A percentile compares a stretch with the other conserved stretches of the same genome.
Evolutionary conservation across 2,797 vertebrate genomes (phyloP).

Genomic region (Natrix natrix): DNA sequence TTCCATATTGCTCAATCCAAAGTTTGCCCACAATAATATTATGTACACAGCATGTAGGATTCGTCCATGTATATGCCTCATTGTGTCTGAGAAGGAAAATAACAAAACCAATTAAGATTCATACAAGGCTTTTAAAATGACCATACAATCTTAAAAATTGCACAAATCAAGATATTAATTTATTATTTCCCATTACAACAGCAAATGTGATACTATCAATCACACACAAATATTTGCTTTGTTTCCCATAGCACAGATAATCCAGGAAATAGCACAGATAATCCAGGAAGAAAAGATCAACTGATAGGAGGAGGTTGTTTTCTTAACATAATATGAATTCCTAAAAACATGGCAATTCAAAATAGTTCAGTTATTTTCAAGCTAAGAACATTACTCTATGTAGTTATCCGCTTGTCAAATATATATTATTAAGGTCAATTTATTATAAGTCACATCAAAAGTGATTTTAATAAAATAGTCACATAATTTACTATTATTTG

Average conservation of each 20-base stretch:
- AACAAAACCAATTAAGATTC: not conserved
- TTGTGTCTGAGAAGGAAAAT: conserved; percentile 76
- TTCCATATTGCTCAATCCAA: conserved; percentile 99
- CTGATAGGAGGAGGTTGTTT: conserved; percentile 1
- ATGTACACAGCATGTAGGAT: conserved; percentile 96
- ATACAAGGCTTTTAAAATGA: not conserved
- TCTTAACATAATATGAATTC: not conserved
- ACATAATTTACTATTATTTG: not conserved
- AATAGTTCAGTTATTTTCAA: not conserved
- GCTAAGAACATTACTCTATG: not conserved
- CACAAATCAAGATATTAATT: not conserved
- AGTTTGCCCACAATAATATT: conserved; percentile 98
- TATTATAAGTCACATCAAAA: not conserved
- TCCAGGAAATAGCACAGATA: not conserved
- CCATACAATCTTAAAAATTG: not conserved
- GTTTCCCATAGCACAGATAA: not conserved
- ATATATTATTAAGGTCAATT: not conserved
- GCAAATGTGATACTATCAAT: not conserved
- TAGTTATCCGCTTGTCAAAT: not conserved
- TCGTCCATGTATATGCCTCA: conserved; percentile 97
- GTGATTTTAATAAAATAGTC: not conserved
- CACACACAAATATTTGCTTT: conserved; percentile 8
- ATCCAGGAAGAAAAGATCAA: not conserved
- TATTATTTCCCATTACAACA: not conserved
- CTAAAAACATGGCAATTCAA: not conserved